phyloP scores from a whole-genome alignment of 1,140 invertebrate genomes.

The Ceratitis capitata region DNA sequence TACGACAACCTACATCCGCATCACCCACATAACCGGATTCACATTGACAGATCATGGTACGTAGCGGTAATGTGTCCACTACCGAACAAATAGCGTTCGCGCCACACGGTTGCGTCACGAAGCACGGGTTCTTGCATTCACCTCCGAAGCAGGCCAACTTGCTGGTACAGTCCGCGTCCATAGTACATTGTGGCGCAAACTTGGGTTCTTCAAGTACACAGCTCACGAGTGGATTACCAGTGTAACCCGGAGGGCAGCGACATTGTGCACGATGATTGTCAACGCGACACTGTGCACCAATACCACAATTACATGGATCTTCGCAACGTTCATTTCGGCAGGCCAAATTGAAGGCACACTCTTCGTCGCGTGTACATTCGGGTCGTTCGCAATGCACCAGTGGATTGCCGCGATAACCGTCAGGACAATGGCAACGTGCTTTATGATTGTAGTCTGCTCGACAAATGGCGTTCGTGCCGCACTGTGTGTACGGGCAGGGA shows the following conservation, averaged over 20 bases:
- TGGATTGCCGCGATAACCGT: conserved; percentile 79
- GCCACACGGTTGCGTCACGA: conserved; percentile 81
- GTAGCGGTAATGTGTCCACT: conserved; percentile 83
- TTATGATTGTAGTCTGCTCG: conserved; percentile 76
- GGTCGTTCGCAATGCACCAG: conserved; percentile 78
- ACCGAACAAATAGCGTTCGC: conserved; percentile 81
- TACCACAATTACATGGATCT: conserved; percentile 80
- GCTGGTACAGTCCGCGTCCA: conserved; percentile 85
- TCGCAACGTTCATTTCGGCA: conserved; percentile 80
- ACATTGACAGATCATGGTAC: conserved; percentile 89
- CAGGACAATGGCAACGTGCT: conserved; percentile 82
- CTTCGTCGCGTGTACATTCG: conserved; percentile 77
- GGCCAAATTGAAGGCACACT: conserved; percentile 79
- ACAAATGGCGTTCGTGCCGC: conserved; percentile 84
- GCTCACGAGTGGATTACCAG: conserved; percentile 77
- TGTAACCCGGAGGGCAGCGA: conserved; percentile 83
- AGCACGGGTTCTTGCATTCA: conserved; percentile 84
- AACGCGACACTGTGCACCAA: conserved; percentile 79
- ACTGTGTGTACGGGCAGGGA: conserved; percentile 81
- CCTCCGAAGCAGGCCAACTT: conserved; percentile 84
- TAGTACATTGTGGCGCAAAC: conserved; percentile 75
- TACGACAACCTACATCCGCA: conserved; percentile 81
- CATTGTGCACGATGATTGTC: conserved; percentile 80
- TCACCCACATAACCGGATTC: conserved; percentile 83
- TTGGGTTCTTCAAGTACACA: conserved; percentile 71